Base-by-base conservation (phyloP, 2,888 invertebrate species). In the Aporophyla nigra region DNA sequence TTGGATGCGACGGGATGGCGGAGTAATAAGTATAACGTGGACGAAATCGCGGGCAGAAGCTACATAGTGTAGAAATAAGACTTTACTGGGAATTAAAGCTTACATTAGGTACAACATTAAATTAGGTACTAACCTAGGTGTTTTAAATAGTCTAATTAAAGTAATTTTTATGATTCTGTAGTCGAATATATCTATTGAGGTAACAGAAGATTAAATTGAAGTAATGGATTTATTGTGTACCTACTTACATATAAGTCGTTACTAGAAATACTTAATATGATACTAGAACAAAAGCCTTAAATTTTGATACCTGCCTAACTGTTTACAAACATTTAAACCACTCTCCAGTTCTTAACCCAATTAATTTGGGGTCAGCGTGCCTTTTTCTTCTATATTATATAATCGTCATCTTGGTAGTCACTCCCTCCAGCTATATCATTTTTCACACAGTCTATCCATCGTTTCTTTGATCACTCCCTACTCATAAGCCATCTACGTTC, bases 81-180 rank as follows among this genome's bases (percentile, higher is more conserved):
- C 43, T 63, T 63, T 63, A 24, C 21, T 19, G 5, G 6, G 5
- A 62, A 49, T 49, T 5, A 62, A 51, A 56, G 19, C n/a, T 62
- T 56, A 40, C 24, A 24, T 21, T 49, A 27, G 4, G 27, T 21
- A 27, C 27, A 49, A 65, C 46, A 9, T 65, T 27, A 21, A 46
- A 65, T 46, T 19, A 65, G 43, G 3, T 46, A 19, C n/a, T 16
- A n/a, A 10, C 5, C 43, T 24, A 16, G 16, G 46, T 24, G 40
- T 51, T 58, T 54, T 5, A 5, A 19, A 40, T 40, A 63, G 56
- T 56, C 24, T 10, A 19, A 56, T 53, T 9, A 56, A 33, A 5
- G n/a, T 24, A 40, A 40, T 40, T 65, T 51, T 71, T 69, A 33
- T 51, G n/a, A 24, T 71, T 67, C 16, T 24, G 10, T 24, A 24